Evolutionary conservation across 2,797 vertebrate genomes (phyloP).

Genomic region (Sternotherus odoratus): DNA sequence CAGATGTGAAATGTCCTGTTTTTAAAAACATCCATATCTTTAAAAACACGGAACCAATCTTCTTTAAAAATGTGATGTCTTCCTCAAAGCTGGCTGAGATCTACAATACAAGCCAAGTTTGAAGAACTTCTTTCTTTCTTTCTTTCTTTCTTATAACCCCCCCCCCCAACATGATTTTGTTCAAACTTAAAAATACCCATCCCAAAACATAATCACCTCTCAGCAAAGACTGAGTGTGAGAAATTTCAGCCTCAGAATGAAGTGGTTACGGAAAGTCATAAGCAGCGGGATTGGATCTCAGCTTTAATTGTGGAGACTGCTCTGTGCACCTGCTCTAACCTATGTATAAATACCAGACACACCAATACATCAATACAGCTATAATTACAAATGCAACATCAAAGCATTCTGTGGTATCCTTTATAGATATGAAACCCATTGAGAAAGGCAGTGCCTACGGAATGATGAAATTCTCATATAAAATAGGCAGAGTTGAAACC

Average conservation of each 20-base stretch:
- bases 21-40: neutral
- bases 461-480: constrained; percentile 22
- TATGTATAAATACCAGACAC: neutral
- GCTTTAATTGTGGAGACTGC: neutral
- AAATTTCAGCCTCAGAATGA: neutral
- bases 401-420: constrained; percentile 30
- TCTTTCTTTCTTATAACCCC: neutral
- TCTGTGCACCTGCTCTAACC: neutral
- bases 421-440: neutral
- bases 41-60: neutral
- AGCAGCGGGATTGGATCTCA: neutral
- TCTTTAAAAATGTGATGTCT: neutral
- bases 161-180: neutral
- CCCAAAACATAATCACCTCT: neutral
- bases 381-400: constrained; percentile 12
- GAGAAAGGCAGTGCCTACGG: neutral
- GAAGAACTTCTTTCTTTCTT: neutral
- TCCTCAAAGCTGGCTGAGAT: neutral
- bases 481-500: constrained; percentile 10
- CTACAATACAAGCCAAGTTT: neutral
- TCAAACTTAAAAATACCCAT: neutral
- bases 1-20: neutral
- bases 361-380: neutral
- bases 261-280: neutral
- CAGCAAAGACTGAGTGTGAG: neutral